Conservation (phyloP, 2,113 vertebrate species). For the Ailurus styani region DNA sequence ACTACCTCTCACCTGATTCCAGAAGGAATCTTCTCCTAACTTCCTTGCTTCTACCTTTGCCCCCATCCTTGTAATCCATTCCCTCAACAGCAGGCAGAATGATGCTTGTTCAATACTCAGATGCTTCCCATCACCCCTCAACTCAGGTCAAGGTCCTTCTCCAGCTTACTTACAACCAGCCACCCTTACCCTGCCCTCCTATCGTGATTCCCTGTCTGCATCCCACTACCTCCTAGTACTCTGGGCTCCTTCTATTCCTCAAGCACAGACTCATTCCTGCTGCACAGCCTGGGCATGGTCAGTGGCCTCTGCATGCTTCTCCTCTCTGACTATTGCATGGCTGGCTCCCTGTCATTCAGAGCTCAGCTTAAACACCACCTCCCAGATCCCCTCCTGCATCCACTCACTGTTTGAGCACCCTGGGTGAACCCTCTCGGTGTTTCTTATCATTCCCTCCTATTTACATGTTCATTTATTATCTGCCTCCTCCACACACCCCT, state of each 20-base stretch:
- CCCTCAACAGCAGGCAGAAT: background rate
- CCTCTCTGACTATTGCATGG: rapidly evolving
- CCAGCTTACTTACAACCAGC: background rate
- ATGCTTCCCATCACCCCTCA: background rate
- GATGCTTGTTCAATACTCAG: background rate
- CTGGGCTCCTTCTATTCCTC: background rate
- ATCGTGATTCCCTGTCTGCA: background rate
- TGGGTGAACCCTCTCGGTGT: background rate
- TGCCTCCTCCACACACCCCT: background rate
- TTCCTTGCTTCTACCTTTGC: background rate
- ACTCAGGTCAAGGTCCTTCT: background rate
- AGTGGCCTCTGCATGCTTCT: background rate
- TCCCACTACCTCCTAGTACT: background rate
- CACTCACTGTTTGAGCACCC: background rate
- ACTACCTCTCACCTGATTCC: background rate
- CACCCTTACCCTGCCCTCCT: background rate
- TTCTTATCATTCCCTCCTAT: background rate
- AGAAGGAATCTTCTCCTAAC: background rate
- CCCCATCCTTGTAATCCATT: background rate
- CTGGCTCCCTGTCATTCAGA: background rate
- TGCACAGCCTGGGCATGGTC: rapidly evolving
- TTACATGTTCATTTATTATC: background rate
- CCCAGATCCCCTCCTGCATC: background rate
- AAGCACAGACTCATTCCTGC: background rate
- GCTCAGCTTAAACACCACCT: background rate